Percentiles rank a stretch among this genome's conserved stretches.
These are phyloP conservation scores for Drosophila tristis DNA, from an alignment of 1,140 invertebrate species.

Conservation along the genomic window DNA sequence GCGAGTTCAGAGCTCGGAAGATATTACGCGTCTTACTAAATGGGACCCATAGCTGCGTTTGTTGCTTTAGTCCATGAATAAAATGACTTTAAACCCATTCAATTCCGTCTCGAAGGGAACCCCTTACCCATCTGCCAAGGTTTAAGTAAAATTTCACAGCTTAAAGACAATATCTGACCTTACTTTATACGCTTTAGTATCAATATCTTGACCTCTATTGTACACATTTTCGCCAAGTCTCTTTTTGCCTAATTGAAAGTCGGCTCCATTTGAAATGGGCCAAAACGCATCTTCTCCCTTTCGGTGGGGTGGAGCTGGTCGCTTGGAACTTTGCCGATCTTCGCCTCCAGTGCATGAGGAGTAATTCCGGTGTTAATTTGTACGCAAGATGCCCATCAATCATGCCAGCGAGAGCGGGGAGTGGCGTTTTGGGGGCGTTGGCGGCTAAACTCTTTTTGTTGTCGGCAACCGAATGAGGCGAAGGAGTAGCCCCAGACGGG, in stretches of 20 bases:
- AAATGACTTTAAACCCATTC: too few relatives aligned
- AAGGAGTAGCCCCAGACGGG: conserved; percentile 49
- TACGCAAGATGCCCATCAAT: conserved; percentile 76
- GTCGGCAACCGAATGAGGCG: conserved; percentile 24
- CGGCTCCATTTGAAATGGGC: conserved; percentile 70
- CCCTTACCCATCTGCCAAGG: too few relatives aligned
- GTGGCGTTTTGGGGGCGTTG: conserved; percentile 66
- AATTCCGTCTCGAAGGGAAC: too few relatives aligned
- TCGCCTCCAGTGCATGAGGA: conserved; percentile 39
- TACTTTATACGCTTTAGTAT: too few relatives aligned
- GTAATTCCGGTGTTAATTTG: conserved; percentile 82
- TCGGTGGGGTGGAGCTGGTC: conserved; percentile 12
- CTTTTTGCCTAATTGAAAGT: conserved; percentile 73
- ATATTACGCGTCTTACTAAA: too few relatives aligned
- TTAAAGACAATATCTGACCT: too few relatives aligned
- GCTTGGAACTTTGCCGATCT: conserved; percentile 46
- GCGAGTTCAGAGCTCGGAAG: too few relatives aligned
- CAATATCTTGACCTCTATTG: too few relatives aligned
- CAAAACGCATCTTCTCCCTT: conserved; percentile 50
- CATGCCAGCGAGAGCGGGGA: conserved; percentile 41
- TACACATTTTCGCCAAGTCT: conserved; percentile 20
- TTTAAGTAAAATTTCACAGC: too few relatives aligned
- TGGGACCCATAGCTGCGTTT: too few relatives aligned
- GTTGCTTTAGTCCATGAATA: too few relatives aligned
- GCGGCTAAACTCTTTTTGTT: conserved; percentile 62